Conservation (phyloP, 64 coral and sea anemone genomes). For the Actinia tenebrosa region DNA sequence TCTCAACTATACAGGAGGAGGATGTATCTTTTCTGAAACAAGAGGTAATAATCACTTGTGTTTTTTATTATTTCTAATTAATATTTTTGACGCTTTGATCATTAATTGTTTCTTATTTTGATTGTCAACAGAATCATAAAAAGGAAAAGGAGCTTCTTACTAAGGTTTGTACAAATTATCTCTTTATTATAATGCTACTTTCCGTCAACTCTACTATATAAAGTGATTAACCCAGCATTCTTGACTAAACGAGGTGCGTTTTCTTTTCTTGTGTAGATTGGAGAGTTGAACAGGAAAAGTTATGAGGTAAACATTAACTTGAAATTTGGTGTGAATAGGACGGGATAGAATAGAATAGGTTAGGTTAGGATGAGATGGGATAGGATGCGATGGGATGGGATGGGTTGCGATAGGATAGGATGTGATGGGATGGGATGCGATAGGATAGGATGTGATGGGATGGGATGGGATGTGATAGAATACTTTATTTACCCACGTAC, state of each 20-base stretch:
- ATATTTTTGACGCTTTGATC: too few species aligned
- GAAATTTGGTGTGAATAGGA: too few species aligned
- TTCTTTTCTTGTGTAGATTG: slow-evolving; percentile 56
- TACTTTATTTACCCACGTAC: too few species aligned
- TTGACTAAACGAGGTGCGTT: neutral
- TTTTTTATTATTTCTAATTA: neutral
- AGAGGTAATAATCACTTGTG: slow-evolving; percentile 51
- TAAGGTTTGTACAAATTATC: slow-evolving; percentile 41
- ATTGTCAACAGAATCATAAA: slow-evolving; percentile 84
- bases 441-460: too few species aligned
- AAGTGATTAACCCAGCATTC: too few species aligned
- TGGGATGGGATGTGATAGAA: too few species aligned
- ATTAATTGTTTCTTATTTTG: neutral
- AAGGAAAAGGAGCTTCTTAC: slow-evolving; percentile 88
- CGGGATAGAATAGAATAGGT: too few species aligned
- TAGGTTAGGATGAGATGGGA: too few species aligned
- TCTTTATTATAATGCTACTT: neutral
- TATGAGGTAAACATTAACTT: slow-evolving; percentile 24
- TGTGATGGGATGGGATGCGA: too few species aligned
- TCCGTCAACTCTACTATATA: too few species aligned
- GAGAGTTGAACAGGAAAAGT: slow-evolving; percentile 76
- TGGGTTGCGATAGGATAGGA: too few species aligned
- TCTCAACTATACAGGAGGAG: slow-evolving; percentile 52
- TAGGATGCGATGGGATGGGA: too few species aligned
- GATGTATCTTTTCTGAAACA: slow-evolving; percentile 79